These are phyloP conservation scores for Melozone crissalis DNA, from an alignment of 2,113 vertebrate genomes.

Conservation along the genomic window DNA sequence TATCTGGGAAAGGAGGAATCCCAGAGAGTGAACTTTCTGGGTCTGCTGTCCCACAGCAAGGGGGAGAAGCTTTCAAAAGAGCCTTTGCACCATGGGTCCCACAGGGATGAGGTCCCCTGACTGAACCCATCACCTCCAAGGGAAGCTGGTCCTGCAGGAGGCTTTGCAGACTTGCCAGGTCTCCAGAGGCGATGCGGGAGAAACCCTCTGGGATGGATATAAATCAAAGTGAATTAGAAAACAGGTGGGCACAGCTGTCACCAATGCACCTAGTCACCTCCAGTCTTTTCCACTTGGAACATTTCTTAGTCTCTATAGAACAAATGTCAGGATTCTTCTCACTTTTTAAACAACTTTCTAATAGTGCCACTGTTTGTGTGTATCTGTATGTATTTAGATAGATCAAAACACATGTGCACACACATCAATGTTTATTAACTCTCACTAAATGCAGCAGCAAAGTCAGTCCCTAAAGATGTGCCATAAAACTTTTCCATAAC, in stretches of 20 bases:
- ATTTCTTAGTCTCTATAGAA: not conserved
- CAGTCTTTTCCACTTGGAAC: not conserved
- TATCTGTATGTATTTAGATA: not conserved
- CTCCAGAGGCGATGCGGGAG: not conserved
- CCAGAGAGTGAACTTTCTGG: not conserved
- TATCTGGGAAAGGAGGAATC: not conserved
- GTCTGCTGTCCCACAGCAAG: not conserved
- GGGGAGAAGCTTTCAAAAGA: not conserved
- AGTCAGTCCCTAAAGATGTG: not conserved
- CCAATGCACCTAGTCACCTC: not conserved
- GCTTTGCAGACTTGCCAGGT: not conserved
- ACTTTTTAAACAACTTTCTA: not conserved
- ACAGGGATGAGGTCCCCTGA: not conserved
- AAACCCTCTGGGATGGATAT: not conserved
- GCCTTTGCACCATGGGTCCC: not conserved
- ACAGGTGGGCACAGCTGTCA: fast-evolving
- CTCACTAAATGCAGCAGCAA: not conserved
- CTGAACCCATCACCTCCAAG: not conserved
- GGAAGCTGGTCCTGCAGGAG: not conserved
- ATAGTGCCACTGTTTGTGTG: not conserved
- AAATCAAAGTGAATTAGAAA: not conserved
- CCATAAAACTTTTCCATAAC: not conserved
- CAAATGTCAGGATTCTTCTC: not conserved
- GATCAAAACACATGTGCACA: not conserved
- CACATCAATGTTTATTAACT: not conserved